Evolutionary conservation across 2,888 invertebrate genomes (phyloP).

Genomic region (Ormyrus thymus): DNA sequence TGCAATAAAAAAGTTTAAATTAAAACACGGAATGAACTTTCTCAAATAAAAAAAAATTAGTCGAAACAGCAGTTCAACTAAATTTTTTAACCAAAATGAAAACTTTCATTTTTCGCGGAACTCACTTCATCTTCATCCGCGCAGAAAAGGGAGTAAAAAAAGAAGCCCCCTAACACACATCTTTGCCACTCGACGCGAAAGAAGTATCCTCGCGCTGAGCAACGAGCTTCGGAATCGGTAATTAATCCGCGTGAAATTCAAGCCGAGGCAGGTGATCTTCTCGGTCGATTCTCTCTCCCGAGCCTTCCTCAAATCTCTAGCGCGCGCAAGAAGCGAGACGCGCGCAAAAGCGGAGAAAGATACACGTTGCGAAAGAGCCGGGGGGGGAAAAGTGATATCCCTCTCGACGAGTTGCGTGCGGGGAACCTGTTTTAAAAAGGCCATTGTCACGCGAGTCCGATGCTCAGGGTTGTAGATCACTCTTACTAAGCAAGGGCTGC

Average conservation of each 20-base stretch:
- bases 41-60: too few relatives aligned
- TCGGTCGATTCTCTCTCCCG: background rate
- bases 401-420: background rate
- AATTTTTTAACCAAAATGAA: too few relatives aligned
- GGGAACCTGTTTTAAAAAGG: slow-evolving; percentile 28
- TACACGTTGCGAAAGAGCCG: slow-evolving; percentile 7
- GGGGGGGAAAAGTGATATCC: slow-evolving; percentile 45
- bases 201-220: too few relatives aligned
- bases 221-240: background rate
- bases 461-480: slow-evolving; percentile 10
- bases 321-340: background rate
- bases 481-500: background rate
- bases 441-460: slow-evolving; percentile 1
- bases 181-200: too few relatives aligned
- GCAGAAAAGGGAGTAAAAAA: too few relatives aligned
- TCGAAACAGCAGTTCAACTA: too few relatives aligned
- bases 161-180: too few relatives aligned
- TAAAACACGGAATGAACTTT: too few relatives aligned
- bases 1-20: too few relatives aligned
- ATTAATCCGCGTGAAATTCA: slow-evolving; percentile 31
- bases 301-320: slow-evolving; percentile 8
- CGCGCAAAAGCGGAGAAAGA: background rate
- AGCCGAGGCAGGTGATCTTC: slow-evolving; percentile 14
- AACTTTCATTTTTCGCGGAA: too few relatives aligned
- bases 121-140: too few relatives aligned